Evolutionary conservation across 2,113 vertebrate genomes (phyloP).

Genomic region (Dicerorhinus sumatrensis): DNA sequence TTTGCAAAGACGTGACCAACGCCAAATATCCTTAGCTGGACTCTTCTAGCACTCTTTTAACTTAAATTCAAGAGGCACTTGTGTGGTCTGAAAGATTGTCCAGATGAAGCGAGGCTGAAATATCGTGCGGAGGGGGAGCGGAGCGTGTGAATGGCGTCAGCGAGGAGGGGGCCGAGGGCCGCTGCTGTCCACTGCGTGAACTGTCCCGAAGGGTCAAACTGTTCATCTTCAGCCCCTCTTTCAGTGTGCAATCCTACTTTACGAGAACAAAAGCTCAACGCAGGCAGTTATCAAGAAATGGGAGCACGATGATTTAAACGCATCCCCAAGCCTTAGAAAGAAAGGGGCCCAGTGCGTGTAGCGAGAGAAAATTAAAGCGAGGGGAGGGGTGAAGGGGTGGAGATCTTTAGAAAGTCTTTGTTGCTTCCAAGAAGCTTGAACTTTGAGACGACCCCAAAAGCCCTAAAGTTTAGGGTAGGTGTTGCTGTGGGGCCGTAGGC

Average conservation of each 20-base stretch:
- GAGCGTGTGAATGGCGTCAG: neutral
- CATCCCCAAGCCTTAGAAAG: conserved; percentile 83
- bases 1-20: neutral
- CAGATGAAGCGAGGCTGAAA: conserved; percentile 64
- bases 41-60: conserved; percentile 55
- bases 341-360: conserved; percentile 78
- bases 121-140: conserved; percentile 40
- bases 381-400: conserved; percentile 56
- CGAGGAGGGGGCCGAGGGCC: conserved; percentile 19
- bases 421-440: conserved; percentile 87
- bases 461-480: conserved; percentile 86
- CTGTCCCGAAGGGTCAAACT: conserved; percentile 89
- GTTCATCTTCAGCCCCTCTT: conserved; percentile 88
- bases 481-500: conserved; percentile 83
- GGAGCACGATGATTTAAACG: conserved; percentile 86
- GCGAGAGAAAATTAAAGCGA: neutral
- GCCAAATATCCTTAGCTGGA: neutral
- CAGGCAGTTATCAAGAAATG: conserved; percentile 84
- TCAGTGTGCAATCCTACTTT: conserved; percentile 85
- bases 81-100: conserved; percentile 82
- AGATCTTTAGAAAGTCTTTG: conserved; percentile 86
- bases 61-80: conserved; percentile 72
- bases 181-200: conserved; percentile 80
- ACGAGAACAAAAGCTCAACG: conserved; percentile 87
- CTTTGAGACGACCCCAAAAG: conserved; percentile 83